Evolutionary conservation across 2,797 vertebrate species (phyloP).

Genomic region (Schizothorax lantsangensis): DNA sequence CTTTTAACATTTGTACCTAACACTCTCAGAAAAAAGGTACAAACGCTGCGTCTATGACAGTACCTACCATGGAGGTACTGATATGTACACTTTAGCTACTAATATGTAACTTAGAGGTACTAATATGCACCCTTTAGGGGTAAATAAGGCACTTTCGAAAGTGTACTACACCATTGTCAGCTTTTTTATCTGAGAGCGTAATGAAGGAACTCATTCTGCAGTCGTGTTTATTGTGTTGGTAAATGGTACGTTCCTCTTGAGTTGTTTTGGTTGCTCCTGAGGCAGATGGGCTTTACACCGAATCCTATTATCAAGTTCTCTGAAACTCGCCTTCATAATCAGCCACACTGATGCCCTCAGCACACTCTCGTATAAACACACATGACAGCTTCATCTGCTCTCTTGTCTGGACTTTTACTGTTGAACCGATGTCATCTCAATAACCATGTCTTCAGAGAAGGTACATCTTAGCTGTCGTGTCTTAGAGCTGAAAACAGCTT

Average conservation of each 20-base stretch:
- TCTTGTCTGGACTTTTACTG: slow-evolving; percentile 6
- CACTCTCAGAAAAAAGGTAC: too few species aligned
- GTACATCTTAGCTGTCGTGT: slow-evolving; percentile 37
- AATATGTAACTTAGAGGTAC: not conserved
- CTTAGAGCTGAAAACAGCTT: not conserved
- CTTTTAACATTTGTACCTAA: too few species aligned
- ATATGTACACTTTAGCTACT: not conserved
- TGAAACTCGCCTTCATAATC: slow-evolving; percentile 40
- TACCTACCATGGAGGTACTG: too few species aligned
- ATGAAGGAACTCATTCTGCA: not conserved
- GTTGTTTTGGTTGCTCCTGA: slow-evolving; percentile 36
- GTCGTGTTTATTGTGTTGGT: not conserved
- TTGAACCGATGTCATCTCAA: slow-evolving; percentile 16
- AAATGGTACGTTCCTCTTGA: not conserved
- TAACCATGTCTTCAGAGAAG: slow-evolving; percentile 63
- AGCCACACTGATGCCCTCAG: slow-evolving; percentile 18
- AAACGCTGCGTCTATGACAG: too few species aligned
- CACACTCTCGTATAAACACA: slow-evolving; percentile 20
- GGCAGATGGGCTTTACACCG: slow-evolving; percentile 49
- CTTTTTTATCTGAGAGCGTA: not conserved
- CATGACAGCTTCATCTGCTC: not conserved
- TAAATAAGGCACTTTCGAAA: not conserved
- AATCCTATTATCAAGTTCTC: slow-evolving; percentile 64
- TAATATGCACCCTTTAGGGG: not conserved
- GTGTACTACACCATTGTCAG: not conserved